Base-by-base conservation (phyloP, 2,888 invertebrate genomes). In the Drosophila sordidapex region DNA sequence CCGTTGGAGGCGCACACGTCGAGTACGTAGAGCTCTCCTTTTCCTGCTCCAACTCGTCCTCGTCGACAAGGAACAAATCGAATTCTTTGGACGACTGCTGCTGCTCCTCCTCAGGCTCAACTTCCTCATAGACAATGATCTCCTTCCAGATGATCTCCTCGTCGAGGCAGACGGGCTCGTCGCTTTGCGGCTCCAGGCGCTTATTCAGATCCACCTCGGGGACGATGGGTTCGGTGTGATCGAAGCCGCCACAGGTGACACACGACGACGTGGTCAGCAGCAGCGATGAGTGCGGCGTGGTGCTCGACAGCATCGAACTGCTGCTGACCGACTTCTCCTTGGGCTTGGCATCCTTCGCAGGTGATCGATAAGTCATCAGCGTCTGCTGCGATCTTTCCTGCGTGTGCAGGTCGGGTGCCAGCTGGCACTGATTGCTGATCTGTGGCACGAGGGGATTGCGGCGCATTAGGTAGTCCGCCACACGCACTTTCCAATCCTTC, bases 211-310 rank as follows among this genome's bases (percentile, higher is more conserved):
- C 87, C 29, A 85, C 2, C n/a, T 87, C 89, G 2, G 74, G 68
- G 4, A 76, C 51, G 15, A 81, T 60, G 0, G 89, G 76, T 46
- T 79, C 79, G 8, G 77, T 53, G 38, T 76, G 81, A 10, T 87
- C 87, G 33, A 87, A 87, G 13, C 82, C 82, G 8, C 76, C 79
- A 15, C 87, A 87, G 10, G 81, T 81, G 7, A 88, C 63, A 56
- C 89, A 87, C 4, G 91, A 91, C 5, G 91, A 90, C 8, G 87
- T 76, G 5, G 88, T 86, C 21, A 91, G 31, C 65, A 87, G 68
- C 56, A 83, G 31, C 0, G 91, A 91, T 4, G 82, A 83, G 35
- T 90, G 90, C 4, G 79, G 79, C 0, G 90, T 73, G 0, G 79
- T 79, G 35, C 71, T 67, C 0, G 81, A 70, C 7, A 73, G 18